Conservation (phyloP, 1,140 invertebrate species). For the Cyrtorhinus lividipennis region DNA sequence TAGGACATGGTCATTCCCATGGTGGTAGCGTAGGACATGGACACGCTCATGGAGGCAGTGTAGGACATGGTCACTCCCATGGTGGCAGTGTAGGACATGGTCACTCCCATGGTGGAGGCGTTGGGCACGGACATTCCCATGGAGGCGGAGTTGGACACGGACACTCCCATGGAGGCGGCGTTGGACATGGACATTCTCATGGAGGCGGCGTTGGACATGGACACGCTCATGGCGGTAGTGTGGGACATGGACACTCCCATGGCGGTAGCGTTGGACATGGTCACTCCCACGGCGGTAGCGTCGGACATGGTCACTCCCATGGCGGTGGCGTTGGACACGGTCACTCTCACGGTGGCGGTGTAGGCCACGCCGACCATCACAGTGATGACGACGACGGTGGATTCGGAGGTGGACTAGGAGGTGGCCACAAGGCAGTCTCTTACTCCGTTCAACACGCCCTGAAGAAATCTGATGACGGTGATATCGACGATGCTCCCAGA, state of each 20-base stretch:
- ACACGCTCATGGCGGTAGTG: slow-evolving; percentile 14
- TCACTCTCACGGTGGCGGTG: slow-evolving; percentile 8
- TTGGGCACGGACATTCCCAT: slow-evolving; percentile 18
- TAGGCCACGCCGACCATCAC: slow-evolving; percentile 13
- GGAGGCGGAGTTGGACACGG: slow-evolving; percentile 18
- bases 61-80: slow-evolving; percentile 18
- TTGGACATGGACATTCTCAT: slow-evolving; percentile 17
- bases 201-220: slow-evolving; percentile 14
- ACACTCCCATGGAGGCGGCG: slow-evolving; percentile 16
- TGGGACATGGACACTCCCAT: slow-evolving; percentile 17
- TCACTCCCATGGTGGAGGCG: slow-evolving; percentile 17
- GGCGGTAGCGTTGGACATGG: slow-evolving; percentile 17
- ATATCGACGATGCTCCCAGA: neutral
- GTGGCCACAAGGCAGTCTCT: slow-evolving; percentile 4
- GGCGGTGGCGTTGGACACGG: slow-evolving; percentile 14
- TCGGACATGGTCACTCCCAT: slow-evolving; percentile 13
- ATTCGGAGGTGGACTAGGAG: neutral
- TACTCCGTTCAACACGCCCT: slow-evolving; percentile 17
- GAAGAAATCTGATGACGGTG: neutral
- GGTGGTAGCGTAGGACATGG: slow-evolving; percentile 17
- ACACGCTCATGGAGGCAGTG: slow-evolving; percentile 15
- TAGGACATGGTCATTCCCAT: slow-evolving; percentile 19
- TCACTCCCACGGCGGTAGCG: slow-evolving; percentile 15
- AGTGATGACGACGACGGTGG: slow-evolving; percentile 12
- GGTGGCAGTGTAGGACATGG: slow-evolving; percentile 17